These are phyloP conservation scores for Athene cunicularia DNA, from an alignment of 2,113 vertebrate species.

Conservation along the genomic window DNA sequence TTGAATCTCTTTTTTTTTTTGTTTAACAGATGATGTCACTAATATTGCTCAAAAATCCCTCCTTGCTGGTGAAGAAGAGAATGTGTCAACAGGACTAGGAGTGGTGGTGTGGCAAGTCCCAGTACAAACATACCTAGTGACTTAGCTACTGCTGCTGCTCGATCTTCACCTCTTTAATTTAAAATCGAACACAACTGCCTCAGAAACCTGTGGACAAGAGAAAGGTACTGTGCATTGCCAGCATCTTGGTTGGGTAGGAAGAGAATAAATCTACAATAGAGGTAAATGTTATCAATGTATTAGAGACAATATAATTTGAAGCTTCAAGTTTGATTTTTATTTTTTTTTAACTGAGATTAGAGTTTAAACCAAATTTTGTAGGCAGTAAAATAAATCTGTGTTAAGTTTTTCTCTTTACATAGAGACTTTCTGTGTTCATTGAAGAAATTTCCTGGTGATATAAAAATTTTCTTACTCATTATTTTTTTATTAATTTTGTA, in stretches of 20 bases:
- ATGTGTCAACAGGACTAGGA: background rate
- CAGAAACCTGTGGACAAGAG: background rate
- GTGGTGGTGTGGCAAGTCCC: background rate
- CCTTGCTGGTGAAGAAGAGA: background rate
- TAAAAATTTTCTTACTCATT: background rate
- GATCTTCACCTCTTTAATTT: background rate
- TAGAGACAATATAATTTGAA: background rate
- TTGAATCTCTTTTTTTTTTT: background rate
- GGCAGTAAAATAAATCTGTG: background rate
- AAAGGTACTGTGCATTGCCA: background rate
- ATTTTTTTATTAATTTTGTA: background rate
- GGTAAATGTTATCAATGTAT: background rate
- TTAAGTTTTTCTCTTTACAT: background rate
- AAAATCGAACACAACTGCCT: background rate
- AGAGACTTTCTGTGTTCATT: background rate
- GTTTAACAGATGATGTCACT: constrained; percentile 47
- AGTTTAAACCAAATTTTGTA: background rate
- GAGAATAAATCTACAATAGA: background rate
- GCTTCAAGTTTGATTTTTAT: background rate
- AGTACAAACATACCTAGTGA: background rate
- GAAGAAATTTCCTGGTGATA: background rate
- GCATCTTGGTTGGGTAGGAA: background rate
- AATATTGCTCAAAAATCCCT: background rate
- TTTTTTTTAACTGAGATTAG: background rate
- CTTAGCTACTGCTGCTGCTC: background rate